Percentiles rank a stretch among this genome's conserved stretches.
These are phyloP conservation scores for Bovichtus diacanthus DNA, from an alignment of 2,797 vertebrate species.

Conservation along the genomic window DNA sequence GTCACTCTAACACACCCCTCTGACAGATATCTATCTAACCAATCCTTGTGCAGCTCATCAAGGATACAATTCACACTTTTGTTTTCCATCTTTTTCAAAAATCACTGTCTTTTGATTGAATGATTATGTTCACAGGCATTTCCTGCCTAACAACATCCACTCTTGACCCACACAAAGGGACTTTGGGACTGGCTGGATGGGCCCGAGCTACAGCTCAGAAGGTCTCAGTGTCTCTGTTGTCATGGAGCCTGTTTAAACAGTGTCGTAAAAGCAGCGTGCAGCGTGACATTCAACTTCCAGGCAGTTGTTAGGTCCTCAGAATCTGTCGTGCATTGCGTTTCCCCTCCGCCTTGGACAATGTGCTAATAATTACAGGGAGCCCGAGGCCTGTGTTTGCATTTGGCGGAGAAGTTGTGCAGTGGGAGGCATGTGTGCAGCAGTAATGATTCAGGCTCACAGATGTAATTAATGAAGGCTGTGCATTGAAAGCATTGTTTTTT, in stretches of 20 bases:
- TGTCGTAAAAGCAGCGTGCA: constrained; percentile 48
- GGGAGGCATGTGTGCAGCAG: constrained; percentile 54
- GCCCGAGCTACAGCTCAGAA: constrained; percentile 35
- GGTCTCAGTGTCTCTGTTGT: constrained; percentile 43
- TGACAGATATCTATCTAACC: constrained; percentile 6
- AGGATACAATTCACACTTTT: constrained; percentile 7
- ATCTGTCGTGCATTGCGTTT: constrained; percentile 66
- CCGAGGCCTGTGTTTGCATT: constrained; percentile 67
- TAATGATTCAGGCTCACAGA: constrained; percentile 50
- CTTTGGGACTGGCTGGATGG: constrained; percentile 16
- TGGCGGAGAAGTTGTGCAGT: constrained; percentile 59
- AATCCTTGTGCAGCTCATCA: constrained; percentile 13
- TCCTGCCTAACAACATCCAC: constrained; percentile 38
- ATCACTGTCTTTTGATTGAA: constrained; percentile 21
- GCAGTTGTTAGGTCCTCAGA: constrained; percentile 55
- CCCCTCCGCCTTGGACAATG: constrained; percentile 64
- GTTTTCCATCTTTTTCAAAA: constrained; percentile 11
- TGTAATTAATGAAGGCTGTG: constrained; percentile 57
- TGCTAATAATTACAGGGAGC: constrained; percentile 81
- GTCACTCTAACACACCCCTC: not conserved
- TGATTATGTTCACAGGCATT: constrained; percentile 27
- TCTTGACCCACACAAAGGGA: constrained; percentile 22
- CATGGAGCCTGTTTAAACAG: constrained; percentile 53
- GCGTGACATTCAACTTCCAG: constrained; percentile 56
- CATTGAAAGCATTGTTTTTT: constrained; percentile 19